Conservation (phyloP, 2,113 vertebrate genomes). For the Dryoscopus gambensis region DNA sequence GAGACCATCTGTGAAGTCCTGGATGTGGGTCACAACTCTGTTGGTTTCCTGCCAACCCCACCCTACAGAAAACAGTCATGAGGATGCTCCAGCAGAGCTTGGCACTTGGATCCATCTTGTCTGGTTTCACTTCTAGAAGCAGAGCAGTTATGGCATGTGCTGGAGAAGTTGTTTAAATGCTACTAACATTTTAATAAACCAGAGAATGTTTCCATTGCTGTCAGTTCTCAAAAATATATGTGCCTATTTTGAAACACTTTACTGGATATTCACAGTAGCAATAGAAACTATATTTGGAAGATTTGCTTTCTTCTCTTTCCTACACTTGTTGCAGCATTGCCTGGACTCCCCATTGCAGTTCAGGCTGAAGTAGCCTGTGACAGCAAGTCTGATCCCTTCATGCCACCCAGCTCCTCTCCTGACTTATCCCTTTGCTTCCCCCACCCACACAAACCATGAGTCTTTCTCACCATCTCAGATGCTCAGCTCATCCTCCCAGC, state of each 20-base stretch:
- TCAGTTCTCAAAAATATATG: not conserved
- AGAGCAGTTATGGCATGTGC: not conserved
- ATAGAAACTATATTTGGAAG: not conserved
- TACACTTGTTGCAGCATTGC: not conserved
- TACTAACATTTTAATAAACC: not conserved
- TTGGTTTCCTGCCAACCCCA: not conserved
- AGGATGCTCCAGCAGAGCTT: not conserved
- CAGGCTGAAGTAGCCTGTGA: not conserved
- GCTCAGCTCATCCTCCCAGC: not conserved
- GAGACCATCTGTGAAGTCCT: not conserved
- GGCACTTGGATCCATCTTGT: not conserved
- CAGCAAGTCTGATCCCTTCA: not conserved
- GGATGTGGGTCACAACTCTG: not conserved
- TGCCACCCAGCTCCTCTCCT: not conserved
- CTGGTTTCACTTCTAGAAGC: not conserved
- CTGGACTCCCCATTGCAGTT: accelerated
- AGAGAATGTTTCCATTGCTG: not conserved
- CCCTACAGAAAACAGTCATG: not conserved
- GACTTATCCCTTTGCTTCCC: not conserved
- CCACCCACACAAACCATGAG: not conserved
- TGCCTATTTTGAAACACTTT: not conserved
- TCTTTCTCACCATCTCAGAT: not conserved
- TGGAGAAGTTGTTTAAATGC: not conserved
- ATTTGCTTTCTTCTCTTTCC: not conserved
- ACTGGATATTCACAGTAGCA: not conserved